phyloP scores from a whole-genome alignment of 2,113 vertebrate species.

The Phylloscopus whistleri region DNA sequence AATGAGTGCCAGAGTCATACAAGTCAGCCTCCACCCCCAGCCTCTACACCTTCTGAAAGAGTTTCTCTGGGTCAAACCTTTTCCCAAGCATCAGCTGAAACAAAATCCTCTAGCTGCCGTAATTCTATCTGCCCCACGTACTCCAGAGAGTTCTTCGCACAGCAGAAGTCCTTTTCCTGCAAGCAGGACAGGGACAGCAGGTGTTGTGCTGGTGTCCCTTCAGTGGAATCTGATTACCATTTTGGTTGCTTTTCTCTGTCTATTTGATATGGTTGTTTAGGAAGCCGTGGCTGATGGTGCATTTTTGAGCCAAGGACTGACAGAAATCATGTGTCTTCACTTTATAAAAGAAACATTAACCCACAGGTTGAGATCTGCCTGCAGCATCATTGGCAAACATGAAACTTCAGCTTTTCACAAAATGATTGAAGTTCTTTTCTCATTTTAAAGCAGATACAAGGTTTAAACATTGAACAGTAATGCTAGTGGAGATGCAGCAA shows the following conservation, averaged over 20 bases:
- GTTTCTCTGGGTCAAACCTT: slow-evolving; percentile 4
- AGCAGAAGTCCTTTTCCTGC: slow-evolving; percentile 44
- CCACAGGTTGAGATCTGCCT: slow-evolving; percentile 49
- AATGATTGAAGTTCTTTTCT: not conserved
- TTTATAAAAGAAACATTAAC: slow-evolving; percentile 73
- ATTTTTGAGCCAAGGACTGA: slow-evolving; percentile 57
- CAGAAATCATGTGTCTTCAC: slow-evolving; percentile 74
- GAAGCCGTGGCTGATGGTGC: slow-evolving; percentile 58
- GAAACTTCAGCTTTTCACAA: slow-evolving; percentile 47
- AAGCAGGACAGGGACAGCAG: slow-evolving; percentile 42
- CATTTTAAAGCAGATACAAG: slow-evolving; percentile 26
- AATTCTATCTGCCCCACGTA: not conserved
- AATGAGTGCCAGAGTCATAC: not conserved
- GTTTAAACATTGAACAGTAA: slow-evolving; percentile 9
- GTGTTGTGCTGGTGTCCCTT: slow-evolving; percentile 39
- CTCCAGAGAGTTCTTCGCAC: slow-evolving; percentile 22
- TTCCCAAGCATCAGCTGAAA: slow-evolving; percentile 51
- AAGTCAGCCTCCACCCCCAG: not conserved
- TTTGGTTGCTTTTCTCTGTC: slow-evolving; percentile 63
- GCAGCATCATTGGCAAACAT: slow-evolving; percentile 51
- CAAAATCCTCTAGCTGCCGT: slow-evolving; percentile 12
- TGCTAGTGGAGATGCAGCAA: not conserved
- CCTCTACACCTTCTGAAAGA: not conserved
- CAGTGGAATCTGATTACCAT: slow-evolving; percentile 62
- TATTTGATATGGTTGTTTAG: slow-evolving; percentile 63